Conservation (phyloP, 1,140 invertebrate genomes). For the Drosophila novamexicana region DNA sequence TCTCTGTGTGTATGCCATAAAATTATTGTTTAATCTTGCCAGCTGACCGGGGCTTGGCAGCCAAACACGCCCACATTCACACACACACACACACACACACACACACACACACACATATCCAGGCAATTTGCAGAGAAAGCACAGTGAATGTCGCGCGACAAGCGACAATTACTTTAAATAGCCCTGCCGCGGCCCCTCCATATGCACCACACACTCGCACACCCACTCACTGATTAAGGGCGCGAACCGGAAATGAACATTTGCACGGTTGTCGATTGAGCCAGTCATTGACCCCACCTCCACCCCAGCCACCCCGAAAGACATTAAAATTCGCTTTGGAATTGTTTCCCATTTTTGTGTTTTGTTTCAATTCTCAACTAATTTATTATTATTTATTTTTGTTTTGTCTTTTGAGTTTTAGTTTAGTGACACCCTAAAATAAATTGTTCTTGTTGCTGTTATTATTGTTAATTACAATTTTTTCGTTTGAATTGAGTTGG, state of each 20-base stretch:
- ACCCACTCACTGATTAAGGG: constrained; percentile 28
- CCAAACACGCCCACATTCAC: constrained; percentile 15
- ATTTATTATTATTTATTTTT: constrained; percentile 66
- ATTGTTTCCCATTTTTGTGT: constrained; percentile 41
- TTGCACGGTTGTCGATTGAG: constrained; percentile 67
- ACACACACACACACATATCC: neutral
- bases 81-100: neutral
- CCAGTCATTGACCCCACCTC: constrained; percentile 33
- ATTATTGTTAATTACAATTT: constrained; percentile 64
- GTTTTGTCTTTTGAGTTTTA: constrained; percentile 63
- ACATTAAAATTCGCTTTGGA: constrained; percentile 52
- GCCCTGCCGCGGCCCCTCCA: neutral
- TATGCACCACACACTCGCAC: neutral
- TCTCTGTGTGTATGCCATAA: constrained; percentile 30
- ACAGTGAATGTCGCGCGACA: constrained; percentile 52
- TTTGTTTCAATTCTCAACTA: constrained; percentile 78
- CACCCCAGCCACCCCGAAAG: constrained; percentile 1
- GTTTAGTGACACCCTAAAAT: constrained; percentile 75
- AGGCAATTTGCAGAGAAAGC: neutral
- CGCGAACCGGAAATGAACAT: constrained; percentile 61
- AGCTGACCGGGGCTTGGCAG: constrained; percentile 47
- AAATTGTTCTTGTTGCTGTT: constrained; percentile 45
- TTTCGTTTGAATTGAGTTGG: constrained; percentile 55
- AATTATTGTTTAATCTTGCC: constrained; percentile 72
- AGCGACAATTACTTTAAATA: constrained; percentile 63